A percentile compares a stretch with the other conserved stretches of the same genome.
Evolutionary conservation across 1,140 invertebrate genomes (phyloP).

Genomic region (Choristoneura fumiferana): DNA sequence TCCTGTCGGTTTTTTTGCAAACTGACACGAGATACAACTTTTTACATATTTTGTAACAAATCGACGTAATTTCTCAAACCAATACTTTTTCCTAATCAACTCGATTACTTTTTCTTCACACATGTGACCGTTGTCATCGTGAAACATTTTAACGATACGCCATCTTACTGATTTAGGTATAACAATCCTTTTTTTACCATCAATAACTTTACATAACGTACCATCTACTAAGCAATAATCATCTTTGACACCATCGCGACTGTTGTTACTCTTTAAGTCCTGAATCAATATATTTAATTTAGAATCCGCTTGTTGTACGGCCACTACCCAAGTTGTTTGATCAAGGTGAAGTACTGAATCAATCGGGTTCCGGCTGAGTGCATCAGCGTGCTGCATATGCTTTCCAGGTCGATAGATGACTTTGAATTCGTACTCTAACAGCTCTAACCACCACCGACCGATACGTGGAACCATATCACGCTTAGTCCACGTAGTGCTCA

Average conservation of each 20-base stretch:
- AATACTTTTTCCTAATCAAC: slow-evolving; percentile 25
- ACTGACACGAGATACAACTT: slow-evolving; percentile 21
- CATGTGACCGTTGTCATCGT: slow-evolving; percentile 19
- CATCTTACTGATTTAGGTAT: slow-evolving; percentile 14
- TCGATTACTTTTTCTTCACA: slow-evolving; percentile 21
- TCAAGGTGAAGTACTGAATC: not conserved
- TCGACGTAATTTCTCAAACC: slow-evolving; percentile 24
- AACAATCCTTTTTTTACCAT: not conserved
- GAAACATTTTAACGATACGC: slow-evolving; percentile 8
- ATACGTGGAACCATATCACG: slow-evolving; percentile 35
- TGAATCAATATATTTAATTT: not conserved
- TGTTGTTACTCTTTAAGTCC: not conserved
- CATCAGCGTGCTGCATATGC: slow-evolving; percentile 31
- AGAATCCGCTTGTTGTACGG: not conserved
- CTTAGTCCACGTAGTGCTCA: slow-evolving; percentile 32
- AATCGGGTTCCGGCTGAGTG: not conserved
- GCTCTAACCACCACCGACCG: slow-evolving; percentile 40
- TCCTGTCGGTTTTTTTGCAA: slow-evolving; percentile 22
- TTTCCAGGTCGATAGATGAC: slow-evolving; percentile 37
- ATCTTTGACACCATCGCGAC: not conserved
- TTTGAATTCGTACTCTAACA: slow-evolving; percentile 36
- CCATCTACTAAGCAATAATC: not conserved
- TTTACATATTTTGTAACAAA: slow-evolving; percentile 24
- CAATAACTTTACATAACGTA: not conserved
- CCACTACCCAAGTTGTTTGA: not conserved